Percentiles rank a stretch among this genome's conserved stretches.
These are phyloP conservation scores for Speoplatyrhinus poulsoni DNA, from an alignment of 2,113 vertebrate species.

Conservation along the genomic window DNA sequence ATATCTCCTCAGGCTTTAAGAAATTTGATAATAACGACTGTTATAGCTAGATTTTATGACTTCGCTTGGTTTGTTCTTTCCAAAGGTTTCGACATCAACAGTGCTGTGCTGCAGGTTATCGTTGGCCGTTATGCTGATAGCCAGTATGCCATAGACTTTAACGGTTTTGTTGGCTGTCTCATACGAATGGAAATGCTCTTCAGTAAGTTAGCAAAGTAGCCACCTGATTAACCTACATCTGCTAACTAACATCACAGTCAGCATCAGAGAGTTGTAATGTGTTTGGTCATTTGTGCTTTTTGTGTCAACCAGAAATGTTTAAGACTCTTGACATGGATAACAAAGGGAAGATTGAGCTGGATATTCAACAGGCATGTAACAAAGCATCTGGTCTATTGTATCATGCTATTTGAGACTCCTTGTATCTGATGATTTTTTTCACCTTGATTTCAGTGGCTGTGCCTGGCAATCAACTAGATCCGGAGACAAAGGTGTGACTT, in stretches of 20 bases:
- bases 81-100: conserved; percentile 82
- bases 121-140: conserved; percentile 67
- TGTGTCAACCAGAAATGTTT: conserved; percentile 67
- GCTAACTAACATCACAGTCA: background rate
- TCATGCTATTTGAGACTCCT: background rate
- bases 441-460: conserved; percentile 65
- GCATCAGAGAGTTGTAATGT: no score
- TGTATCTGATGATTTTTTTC: background rate
- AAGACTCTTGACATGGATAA: conserved; percentile 48
- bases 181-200: conserved; percentile 84
- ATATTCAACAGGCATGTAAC: conserved; percentile 59
- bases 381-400: background rate
- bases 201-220: conserved; percentile 77
- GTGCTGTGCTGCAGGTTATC: conserved; percentile 77
- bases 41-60: no score
- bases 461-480: conserved; percentile 63
- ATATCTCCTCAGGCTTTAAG: background rate
- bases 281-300: conserved; percentile 13
- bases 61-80: background rate
- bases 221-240: background rate
- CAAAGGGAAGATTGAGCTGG: conserved; percentile 65
- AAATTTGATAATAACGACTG: no score
- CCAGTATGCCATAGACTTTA: conserved; percentile 78
- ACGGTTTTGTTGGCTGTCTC: conserved; percentile 83
- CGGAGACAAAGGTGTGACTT: background rate